Evolutionary conservation across 2,113 vertebrate genomes (phyloP).

Genomic region (Etheostoma cragini): DNA sequence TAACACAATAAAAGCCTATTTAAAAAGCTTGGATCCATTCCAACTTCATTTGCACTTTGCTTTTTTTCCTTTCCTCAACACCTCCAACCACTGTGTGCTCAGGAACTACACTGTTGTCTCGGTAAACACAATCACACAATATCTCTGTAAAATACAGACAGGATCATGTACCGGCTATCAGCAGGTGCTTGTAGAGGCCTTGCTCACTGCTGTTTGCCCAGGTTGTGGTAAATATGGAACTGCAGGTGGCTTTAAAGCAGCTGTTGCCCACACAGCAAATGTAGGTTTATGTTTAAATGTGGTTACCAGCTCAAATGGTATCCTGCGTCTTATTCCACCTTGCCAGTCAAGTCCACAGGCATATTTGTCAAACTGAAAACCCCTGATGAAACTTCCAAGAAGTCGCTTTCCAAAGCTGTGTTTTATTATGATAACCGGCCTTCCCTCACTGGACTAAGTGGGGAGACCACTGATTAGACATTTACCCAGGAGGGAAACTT

Average conservation of each 20-base stretch:
- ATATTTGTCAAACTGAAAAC: conserved; percentile 58
- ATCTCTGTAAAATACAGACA: conserved; percentile 51
- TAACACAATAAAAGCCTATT: conserved; percentile 48
- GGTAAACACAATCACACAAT: conserved; percentile 61
- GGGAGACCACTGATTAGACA: conserved; percentile 72
- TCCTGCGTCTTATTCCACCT: conserved; percentile 44
- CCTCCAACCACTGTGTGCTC: conserved; percentile 34
- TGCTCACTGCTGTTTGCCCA: conserved; percentile 67
- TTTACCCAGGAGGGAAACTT: conserved; percentile 50
- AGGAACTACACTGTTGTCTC: conserved; percentile 59
- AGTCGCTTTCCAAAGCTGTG: conserved; percentile 33
- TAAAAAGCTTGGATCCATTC: conserved; percentile 55
- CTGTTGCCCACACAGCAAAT: conserved; percentile 67
- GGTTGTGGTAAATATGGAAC: conserved; percentile 74
- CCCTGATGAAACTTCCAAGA: conserved; percentile 49
- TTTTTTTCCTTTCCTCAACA: background rate
- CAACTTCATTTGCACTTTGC: conserved; percentile 54
- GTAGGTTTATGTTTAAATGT: conserved; percentile 29
- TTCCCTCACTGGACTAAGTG: conserved; percentile 59
- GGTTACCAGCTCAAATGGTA: conserved; percentile 11
- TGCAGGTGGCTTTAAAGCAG: conserved; percentile 69
- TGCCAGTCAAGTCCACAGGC: conserved; percentile 57
- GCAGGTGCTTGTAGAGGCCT: conserved; percentile 61
- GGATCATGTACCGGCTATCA: conserved; percentile 50
- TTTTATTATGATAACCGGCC: conserved; percentile 74